Conservation (phyloP, 2,888 invertebrate genomes). For the Copidosoma aretas region DNA sequence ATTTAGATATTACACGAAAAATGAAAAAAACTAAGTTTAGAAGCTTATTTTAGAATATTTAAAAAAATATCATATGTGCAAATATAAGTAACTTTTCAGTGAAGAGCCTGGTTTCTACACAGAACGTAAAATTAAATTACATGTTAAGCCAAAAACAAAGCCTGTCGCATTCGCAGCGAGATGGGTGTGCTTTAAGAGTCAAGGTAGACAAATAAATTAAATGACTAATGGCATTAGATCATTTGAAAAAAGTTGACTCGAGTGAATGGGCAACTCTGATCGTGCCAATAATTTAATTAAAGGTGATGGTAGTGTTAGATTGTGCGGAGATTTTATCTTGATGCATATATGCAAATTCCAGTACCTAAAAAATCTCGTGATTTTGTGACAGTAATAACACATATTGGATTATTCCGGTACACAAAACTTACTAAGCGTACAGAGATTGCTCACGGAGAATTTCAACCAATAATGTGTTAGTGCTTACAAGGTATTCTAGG, state of each 20-base stretch:
- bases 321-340: constrained; percentile 12
- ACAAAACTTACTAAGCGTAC: constrained; percentile 24
- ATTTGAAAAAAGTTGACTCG: constrained; percentile 13
- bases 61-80: too few species aligned
- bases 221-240: constrained; percentile 14
- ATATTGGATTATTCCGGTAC: constrained; percentile 32
- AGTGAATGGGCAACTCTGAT: constrained; percentile 18
- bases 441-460: constrained; percentile 47
- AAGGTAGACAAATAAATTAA: constrained; percentile 13
- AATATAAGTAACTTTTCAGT: too few species aligned
- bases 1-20: too few species aligned
- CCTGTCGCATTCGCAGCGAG: constrained; percentile 18
- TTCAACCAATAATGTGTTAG: constrained; percentile 48
- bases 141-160: not conserved
- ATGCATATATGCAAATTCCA: constrained; percentile 27
- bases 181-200: constrained; percentile 25
- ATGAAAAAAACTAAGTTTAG: too few species aligned
- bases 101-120: too few species aligned
- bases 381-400: constrained; percentile 24
- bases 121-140: too few species aligned
- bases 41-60: too few species aligned
- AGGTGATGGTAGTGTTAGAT: constrained; percentile 8
- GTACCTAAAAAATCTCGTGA: constrained; percentile 27
- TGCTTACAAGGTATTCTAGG: constrained; percentile 43
- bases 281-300: constrained; percentile 20